Evolutionary conservation across 2,113 vertebrate genomes (phyloP).

Genomic region (Eulemur macaco): DNA sequence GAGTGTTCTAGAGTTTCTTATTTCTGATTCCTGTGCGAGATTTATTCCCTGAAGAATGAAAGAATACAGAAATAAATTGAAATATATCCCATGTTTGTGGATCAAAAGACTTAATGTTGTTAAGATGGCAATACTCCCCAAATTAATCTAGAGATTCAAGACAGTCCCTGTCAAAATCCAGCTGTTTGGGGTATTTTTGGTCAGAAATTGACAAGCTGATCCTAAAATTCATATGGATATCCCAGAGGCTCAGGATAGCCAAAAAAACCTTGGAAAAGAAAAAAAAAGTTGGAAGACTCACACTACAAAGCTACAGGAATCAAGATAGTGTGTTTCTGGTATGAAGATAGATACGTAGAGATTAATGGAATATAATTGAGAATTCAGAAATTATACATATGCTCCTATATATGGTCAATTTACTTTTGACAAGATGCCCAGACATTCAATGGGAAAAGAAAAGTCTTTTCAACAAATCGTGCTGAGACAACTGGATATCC

Average conservation of each 20-base stretch:
- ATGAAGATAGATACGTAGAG: not conserved
- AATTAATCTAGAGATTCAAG: not conserved
- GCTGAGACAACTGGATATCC: not conserved
- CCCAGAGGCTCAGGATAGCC: not conserved
- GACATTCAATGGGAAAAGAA: not conserved
- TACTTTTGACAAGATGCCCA: not conserved
- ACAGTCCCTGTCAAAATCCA: not conserved
- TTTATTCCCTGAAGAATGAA: conserved; percentile 31
- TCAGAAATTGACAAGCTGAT: not conserved
- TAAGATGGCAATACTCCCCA: not conserved
- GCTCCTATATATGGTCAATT: not conserved
- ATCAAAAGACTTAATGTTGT: not conserved
- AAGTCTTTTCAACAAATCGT: not conserved
- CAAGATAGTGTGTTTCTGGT: not conserved
- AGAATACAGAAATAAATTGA: not conserved
- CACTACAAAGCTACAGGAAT: not conserved
- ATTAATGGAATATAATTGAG: not conserved
- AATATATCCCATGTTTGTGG: not conserved
- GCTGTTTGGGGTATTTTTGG: not conserved
- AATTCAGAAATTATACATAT: not conserved
- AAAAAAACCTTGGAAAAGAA: not conserved
- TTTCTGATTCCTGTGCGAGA: not conserved
- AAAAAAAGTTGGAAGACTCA: not conserved
- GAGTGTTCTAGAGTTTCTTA: not conserved
- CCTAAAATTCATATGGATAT: not conserved